These are phyloP conservation scores for Danio jaintianensis DNA, from an alignment of 2,797 vertebrate species.

Conservation along the genomic window DNA sequence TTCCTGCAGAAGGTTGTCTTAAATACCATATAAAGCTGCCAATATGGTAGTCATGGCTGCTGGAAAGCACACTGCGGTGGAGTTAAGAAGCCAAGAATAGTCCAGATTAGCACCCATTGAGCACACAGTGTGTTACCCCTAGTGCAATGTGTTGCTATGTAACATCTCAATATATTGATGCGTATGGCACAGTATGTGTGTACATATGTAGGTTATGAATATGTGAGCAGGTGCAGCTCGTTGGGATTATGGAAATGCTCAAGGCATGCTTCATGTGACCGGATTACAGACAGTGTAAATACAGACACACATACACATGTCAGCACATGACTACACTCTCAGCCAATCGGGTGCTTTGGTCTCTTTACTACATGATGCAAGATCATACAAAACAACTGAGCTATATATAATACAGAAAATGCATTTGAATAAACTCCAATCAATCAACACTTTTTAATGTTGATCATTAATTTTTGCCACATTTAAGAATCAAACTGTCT, in stretches of 20 bases:
- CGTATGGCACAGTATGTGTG: neutral
- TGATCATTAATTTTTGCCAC: neutral
- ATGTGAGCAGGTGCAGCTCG: conserved; percentile 24
- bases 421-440: neutral
- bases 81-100: conserved; percentile 49
- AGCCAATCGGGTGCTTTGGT: neutral
- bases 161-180: neutral
- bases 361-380: neutral
- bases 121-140: conserved; percentile 18
- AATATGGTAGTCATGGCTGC: conserved; percentile 3
- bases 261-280: conserved; percentile 11
- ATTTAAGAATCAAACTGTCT: neutral
- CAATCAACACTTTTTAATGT: neutral
- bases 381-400: neutral
- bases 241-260: conserved; percentile 43
- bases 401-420: neutral
- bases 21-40: neutral
- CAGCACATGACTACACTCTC: conserved; percentile 7
- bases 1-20: neutral
- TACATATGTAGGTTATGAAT: neutral
- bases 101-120: conserved; percentile 44
- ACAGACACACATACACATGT: conserved; percentile 36
- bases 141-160: conserved; percentile 11
- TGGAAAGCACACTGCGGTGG: conserved; percentile 24
- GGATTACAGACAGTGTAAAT: conserved; percentile 50